A percentile compares a stretch with the other conserved stretches of the same genome.
Conservation (phyloP, 2,113 vertebrate species). For the Xerus inauris region DNA sequence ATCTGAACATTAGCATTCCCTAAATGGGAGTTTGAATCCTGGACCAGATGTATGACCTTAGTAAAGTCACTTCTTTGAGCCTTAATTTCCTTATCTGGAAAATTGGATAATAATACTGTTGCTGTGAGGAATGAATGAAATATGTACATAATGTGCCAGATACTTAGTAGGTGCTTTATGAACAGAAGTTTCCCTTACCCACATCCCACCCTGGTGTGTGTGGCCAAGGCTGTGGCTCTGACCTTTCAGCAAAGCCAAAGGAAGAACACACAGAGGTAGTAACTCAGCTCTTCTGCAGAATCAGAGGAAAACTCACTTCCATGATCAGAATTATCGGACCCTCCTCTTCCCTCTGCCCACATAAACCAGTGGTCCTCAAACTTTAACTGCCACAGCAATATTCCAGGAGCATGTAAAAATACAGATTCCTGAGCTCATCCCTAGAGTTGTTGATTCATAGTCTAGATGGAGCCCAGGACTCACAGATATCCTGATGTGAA, state of each 20-base stretch:
- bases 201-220: fast-evolving
- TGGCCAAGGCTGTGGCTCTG: neutral
- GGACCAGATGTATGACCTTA: neutral
- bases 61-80: neutral
- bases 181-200: neutral
- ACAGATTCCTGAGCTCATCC: neutral
- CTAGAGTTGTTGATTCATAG: neutral
- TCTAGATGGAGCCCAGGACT: neutral
- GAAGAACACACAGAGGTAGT: neutral
- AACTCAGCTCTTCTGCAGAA: neutral
- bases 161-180: neutral
- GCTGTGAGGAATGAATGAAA: neutral
- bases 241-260: neutral
- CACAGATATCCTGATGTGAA: fast-evolving
- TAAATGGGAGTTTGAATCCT: neutral
- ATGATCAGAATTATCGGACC: neutral
- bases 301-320: neutral
- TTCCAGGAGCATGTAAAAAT: neutral
- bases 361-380: neutral
- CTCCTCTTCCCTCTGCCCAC: neutral
- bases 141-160: neutral
- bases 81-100: neutral
- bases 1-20: neutral
- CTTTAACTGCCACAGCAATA: neutral
- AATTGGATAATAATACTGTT: neutral